These are phyloP conservation scores for Tinea semifulvella DNA, from an alignment of 2,888 invertebrate genomes.

Conservation along the genomic window DNA sequence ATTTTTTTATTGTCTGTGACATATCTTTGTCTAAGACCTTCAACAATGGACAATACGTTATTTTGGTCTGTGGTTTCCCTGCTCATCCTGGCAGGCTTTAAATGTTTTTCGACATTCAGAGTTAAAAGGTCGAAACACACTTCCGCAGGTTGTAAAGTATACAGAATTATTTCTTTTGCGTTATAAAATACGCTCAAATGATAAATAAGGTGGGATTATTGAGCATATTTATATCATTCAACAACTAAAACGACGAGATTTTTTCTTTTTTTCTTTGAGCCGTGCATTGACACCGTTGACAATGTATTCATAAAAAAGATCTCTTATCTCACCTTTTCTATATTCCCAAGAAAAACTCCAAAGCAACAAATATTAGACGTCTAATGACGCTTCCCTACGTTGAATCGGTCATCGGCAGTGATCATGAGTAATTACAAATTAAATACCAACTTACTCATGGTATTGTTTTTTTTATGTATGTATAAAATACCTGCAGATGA, in stretches of 20 bases:
- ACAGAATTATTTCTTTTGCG: background rate
- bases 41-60: background rate
- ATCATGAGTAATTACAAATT: too few species aligned
- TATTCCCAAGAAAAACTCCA: background rate
- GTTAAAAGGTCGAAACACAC: conserved; percentile 5
- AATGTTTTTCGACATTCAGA: background rate
- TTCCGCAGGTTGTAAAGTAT: background rate
- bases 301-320: conserved; percentile 1
- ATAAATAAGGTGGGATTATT: background rate
- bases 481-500: too few species aligned
- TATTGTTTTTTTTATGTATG: too few species aligned
- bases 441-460: too few species aligned
- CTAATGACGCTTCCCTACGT: too few species aligned
- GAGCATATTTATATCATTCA: background rate
- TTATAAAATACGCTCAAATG: background rate
- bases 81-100: background rate
- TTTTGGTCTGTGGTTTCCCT: background rate
- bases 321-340: background rate
- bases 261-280: background rate
- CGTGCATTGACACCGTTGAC: background rate
- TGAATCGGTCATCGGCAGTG: too few species aligned
- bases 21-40: background rate
- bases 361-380: too few species aligned
- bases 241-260: background rate
- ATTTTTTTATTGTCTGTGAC: conserved; percentile 3